Conservation (phyloP, 1,140 invertebrate genomes). For the Cydia pomonella region DNA sequence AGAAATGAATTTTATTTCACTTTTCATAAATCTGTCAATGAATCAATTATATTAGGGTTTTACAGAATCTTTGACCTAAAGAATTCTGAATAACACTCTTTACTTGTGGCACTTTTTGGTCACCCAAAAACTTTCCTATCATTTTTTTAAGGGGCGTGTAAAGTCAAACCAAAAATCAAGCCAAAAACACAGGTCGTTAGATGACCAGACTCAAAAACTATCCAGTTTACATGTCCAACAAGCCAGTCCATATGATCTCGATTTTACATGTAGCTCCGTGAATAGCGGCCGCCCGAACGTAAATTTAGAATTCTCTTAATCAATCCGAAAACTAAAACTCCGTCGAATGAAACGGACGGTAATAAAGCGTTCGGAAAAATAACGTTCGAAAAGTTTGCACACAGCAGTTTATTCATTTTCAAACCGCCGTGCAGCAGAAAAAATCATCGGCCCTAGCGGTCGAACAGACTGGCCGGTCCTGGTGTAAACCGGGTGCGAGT, state of each 20-base stretch:
- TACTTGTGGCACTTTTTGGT: not conserved
- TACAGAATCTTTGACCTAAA: not conserved
- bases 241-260: not conserved
- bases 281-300: not conserved
- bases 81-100: not conserved
- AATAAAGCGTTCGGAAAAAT: too few species aligned
- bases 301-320: not conserved
- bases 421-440: too few species aligned
- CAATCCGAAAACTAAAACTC: too few species aligned
- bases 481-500: not conserved
- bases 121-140: not conserved
- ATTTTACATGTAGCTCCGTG: not conserved
- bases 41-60: constrained; percentile 1
- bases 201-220: not conserved
- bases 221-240: not conserved
- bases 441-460: too few species aligned
- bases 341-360: too few species aligned
- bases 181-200: not conserved
- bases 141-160: not conserved
- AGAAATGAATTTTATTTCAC: not conserved
- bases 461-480: not conserved
- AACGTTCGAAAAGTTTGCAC: too few species aligned
- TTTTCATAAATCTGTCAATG: not conserved
- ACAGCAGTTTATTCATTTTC: too few species aligned
- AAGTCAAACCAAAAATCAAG: not conserved